Evolutionary conservation across 2,113 vertebrate genomes (phyloP), one percentile per base, ranked within the genome.

Genomic region (Benitochromis conjunctus): DNA sequence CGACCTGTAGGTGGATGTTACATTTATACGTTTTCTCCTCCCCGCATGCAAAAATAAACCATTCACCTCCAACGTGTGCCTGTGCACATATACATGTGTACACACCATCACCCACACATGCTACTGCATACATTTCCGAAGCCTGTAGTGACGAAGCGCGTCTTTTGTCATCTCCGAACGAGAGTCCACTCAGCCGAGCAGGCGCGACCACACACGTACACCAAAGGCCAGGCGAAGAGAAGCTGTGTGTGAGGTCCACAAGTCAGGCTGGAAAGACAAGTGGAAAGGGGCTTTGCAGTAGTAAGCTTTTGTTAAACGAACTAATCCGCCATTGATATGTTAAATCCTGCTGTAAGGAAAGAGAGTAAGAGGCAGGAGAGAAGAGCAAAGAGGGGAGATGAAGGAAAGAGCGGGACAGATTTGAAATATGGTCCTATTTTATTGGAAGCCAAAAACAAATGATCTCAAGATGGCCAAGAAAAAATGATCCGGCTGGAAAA

Each of bases 261-360:
- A 94, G 92, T 95, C 90, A 95, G 92, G 79, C 93, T 94, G 91
- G 90, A 92, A 87, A 85, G 92, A 93, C 85, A 88, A 95, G 93
- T 93, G 93, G 91, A 95, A 95, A 94, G 87, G 84, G 85, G 92
- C 93, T 95, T 95, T 96, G 94, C 92, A 80, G 87, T 88, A 83
- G 89, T 94, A 95, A 94, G 94, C 94, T 95, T 94, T 95, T 94
- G 94, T 94, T 93, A 93, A 94, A 94, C 84, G 80, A 88, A 83
- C 89, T 95, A 95, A 95, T 95, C 94, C 85, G 74, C 90, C 88
- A 95, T 95, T 95, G 94, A 96, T 95, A 95, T 94, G 95, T 82
- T 93, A 95, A 96, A 95, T 94, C 92, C 90, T 92, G 92, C 94
- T 93, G 92, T 86, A 89, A 89, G 89, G 79, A 94, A 87, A 89